Percentiles rank a stretch among this genome's conserved stretches.
Evolutionary conservation across 2,888 invertebrate species (phyloP).

Genomic region (Cosmia pyralina): DNA sequence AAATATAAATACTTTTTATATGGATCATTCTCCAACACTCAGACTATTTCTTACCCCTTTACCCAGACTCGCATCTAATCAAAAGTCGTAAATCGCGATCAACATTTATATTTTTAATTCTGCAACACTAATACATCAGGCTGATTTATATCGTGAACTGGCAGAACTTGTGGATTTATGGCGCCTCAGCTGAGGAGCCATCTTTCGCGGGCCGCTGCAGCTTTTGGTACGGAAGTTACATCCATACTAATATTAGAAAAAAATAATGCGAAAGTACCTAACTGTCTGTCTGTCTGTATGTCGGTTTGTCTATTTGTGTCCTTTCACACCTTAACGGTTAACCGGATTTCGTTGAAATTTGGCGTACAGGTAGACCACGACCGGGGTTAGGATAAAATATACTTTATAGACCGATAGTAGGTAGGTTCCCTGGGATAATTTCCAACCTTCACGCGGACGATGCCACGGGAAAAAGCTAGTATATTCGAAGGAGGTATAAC

Average conservation of each 20-base stretch:
- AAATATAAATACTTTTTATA: not conserved
- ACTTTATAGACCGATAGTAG: not conserved
- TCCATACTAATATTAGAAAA: not conserved
- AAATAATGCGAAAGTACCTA: not conserved
- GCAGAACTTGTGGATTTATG: slow-evolving; percentile 77
- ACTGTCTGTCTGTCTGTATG: not conserved
- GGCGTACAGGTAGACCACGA: not conserved
- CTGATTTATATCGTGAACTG: slow-evolving; percentile 77
- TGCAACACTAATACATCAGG: slow-evolving; percentile 76
- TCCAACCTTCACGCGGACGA: not conserved
- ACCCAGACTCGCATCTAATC: slow-evolving; percentile 47
- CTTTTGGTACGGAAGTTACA: slow-evolving; percentile 1
- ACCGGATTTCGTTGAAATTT: not conserved
- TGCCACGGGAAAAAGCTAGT: not conserved
- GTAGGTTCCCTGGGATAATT: not conserved
- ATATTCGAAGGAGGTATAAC: not conserved
- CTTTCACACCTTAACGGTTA: not conserved
- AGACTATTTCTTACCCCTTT: slow-evolving; percentile 16
- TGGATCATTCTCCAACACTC: not conserved
- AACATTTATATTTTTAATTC: slow-evolving; percentile 79
- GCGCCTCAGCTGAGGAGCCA: slow-evolving; percentile 59
- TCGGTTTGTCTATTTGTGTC: no score
- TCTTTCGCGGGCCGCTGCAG: slow-evolving; percentile 54
- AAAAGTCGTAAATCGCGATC: slow-evolving; percentile 64
- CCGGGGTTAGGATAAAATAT: not conserved